A percentile compares a stretch with the other conserved stretches of the same genome.
phyloP scores from a whole-genome alignment of 1,140 invertebrate species.

The Anastrepha obliqua region DNA sequence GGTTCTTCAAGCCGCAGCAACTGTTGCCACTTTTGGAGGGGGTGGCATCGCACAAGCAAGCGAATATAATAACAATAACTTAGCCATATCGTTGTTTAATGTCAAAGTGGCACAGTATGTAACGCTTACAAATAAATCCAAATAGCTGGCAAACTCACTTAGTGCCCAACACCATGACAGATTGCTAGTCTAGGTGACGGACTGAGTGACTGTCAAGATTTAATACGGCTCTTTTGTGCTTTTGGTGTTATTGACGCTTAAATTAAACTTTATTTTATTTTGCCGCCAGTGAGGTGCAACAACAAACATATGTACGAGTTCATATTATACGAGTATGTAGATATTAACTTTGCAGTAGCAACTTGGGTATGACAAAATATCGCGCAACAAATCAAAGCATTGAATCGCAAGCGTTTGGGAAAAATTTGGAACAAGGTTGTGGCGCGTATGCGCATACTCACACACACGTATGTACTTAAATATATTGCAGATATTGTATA shows the following conservation, averaged over 20 bases:
- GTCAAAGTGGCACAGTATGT: neutral
- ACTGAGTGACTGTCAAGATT: conserved; percentile 39
- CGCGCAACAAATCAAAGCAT: conserved; percentile 50
- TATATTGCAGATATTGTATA: neutral
- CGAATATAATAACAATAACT: neutral
- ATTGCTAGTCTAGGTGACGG: conserved; percentile 24
- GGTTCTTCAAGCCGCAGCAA: neutral
- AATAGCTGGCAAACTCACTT: neutral
- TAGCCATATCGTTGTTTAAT: neutral
- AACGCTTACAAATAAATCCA: neutral
- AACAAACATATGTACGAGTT: neutral
- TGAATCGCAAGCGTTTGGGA: conserved; percentile 40
- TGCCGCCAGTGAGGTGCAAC: conserved; percentile 16
- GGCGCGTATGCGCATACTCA: conserved; percentile 31
- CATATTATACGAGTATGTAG: neutral
- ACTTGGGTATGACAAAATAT: conserved; percentile 49
- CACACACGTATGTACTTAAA: neutral
- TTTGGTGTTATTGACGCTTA: conserved; percentile 50
- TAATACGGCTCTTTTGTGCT: conserved; percentile 6
- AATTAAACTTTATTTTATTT: conserved; percentile 53
- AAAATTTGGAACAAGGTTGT: conserved; percentile 49
- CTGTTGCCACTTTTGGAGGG: neutral
- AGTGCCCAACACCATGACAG: conserved; percentile 14
- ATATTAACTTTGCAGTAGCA: conserved; percentile 3
- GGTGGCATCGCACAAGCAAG: neutral